Conservation (phyloP, 2,113 vertebrate species). For the Siniperca chuatsi region DNA sequence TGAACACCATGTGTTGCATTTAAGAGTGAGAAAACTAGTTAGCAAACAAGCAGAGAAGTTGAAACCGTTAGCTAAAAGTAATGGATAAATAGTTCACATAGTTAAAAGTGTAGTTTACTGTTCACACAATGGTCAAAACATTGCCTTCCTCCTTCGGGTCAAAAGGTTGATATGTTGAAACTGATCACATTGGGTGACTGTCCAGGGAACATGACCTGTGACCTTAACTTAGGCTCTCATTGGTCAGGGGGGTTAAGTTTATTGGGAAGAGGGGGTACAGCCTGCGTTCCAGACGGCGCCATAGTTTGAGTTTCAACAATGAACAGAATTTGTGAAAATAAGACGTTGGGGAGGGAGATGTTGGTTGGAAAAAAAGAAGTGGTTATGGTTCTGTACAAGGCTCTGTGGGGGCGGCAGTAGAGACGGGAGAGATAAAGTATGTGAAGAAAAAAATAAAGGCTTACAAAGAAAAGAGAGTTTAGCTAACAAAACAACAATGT, state of each 20-base stretch:
- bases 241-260: background rate
- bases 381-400: background rate
- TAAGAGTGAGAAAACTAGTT: too few species aligned
- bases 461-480: background rate
- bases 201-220: slow-evolving; percentile 15
- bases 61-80: background rate
- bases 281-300: background rate
- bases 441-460: background rate
- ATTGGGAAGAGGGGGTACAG: background rate
- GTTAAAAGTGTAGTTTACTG: background rate
- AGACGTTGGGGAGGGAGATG: background rate
- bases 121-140: background rate
- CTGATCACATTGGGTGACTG: slow-evolving; percentile 23
- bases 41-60: too few species aligned
- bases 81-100: background rate
- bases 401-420: background rate
- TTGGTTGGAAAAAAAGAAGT: background rate
- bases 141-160: background rate
- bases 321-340: background rate
- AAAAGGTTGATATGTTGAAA: background rate
- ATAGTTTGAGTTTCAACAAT: background rate
- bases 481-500: background rate
- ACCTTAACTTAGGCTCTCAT: slow-evolving; percentile 1
- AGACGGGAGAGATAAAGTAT: background rate
- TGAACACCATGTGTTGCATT: too few species aligned